Conservation (phyloP, 2,888 invertebrate species). For the Choristoneura rosaceana region DNA sequence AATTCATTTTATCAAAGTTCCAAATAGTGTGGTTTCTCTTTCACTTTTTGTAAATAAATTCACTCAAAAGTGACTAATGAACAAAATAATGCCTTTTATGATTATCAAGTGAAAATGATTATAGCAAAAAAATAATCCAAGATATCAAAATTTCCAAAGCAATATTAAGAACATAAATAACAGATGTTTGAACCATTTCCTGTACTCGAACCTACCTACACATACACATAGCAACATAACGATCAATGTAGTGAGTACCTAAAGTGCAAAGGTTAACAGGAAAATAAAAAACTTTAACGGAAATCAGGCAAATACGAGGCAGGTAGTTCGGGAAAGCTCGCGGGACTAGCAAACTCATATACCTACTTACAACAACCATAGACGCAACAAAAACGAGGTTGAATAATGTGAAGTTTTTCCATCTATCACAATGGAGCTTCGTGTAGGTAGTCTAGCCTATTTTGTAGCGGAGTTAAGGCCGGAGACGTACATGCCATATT, state of each 20-base stretch:
- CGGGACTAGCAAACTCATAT: slow-evolving; percentile 1
- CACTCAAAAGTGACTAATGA: no score
- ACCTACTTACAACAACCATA: neutral
- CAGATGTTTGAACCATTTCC: no score
- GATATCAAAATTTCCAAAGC: no score
- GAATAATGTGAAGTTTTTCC: slow-evolving; percentile 17
- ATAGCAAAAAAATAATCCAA: no score
- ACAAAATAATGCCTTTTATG: no score
- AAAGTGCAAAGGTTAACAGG: slow-evolving; percentile 7
- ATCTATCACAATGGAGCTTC: slow-evolving; percentile 17
- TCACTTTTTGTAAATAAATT: no score
- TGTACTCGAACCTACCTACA: neutral
- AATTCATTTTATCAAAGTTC: no score
- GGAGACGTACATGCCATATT: neutral
- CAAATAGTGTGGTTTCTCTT: no score
- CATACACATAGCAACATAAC: neutral
- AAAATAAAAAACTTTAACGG: slow-evolving; percentile 4
- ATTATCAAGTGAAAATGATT: no score
- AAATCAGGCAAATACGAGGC: slow-evolving; percentile 3
- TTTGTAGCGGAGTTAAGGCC: slow-evolving; percentile 1
- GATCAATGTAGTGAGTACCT: neutral
- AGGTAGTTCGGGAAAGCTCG: slow-evolving; percentile 7
- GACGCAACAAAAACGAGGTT: slow-evolving; percentile 12
- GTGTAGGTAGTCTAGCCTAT: slow-evolving; percentile 3
- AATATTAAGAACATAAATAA: no score